A percentile compares a stretch with the other conserved stretches of the same genome.
Conservation (phyloP, 2,113 vertebrate species). For the Aldabrachelys gigantea region DNA sequence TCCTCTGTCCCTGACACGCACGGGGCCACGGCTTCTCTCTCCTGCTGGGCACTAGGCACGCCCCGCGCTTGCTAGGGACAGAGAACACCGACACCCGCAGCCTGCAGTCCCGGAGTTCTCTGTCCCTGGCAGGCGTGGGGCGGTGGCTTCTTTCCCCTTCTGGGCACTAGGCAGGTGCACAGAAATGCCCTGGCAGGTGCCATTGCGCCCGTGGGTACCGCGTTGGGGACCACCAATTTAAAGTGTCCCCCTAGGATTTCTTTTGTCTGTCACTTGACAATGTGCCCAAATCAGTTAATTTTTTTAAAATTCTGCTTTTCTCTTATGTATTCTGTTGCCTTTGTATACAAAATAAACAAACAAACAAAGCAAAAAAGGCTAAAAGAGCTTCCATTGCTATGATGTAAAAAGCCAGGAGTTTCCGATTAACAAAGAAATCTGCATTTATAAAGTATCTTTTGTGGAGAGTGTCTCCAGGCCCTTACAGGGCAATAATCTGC, state of each 20-base stretch:
- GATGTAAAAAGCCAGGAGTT: not conserved
- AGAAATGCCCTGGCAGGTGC: too few relatives aligned
- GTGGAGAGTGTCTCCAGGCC: not conserved
- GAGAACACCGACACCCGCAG: too few relatives aligned
- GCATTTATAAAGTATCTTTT: not conserved
- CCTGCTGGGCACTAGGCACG: too few relatives aligned
- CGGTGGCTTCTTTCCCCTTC: too few relatives aligned
- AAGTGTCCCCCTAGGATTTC: not conserved
- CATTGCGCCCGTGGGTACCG: too few relatives aligned
- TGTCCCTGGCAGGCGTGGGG: too few relatives aligned
- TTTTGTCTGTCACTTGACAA: not conserved
- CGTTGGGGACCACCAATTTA: not conserved
- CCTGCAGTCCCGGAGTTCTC: too few relatives aligned
- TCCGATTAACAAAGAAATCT: conserved; percentile 12
- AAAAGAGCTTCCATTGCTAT: not conserved
- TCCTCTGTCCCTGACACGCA: too few relatives aligned
- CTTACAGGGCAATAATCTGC: not conserved
- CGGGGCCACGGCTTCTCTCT: too few relatives aligned
- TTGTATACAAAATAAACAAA: not conserved
- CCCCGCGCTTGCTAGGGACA: too few relatives aligned
- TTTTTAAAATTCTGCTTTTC: not conserved
- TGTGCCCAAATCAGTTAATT: not conserved
- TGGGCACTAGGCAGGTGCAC: too few relatives aligned
- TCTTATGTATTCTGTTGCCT: not conserved
- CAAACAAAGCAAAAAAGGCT: not conserved